Evolutionary conservation across 1,140 invertebrate species (phyloP).

Genomic region (Lepidurus apus): DNA sequence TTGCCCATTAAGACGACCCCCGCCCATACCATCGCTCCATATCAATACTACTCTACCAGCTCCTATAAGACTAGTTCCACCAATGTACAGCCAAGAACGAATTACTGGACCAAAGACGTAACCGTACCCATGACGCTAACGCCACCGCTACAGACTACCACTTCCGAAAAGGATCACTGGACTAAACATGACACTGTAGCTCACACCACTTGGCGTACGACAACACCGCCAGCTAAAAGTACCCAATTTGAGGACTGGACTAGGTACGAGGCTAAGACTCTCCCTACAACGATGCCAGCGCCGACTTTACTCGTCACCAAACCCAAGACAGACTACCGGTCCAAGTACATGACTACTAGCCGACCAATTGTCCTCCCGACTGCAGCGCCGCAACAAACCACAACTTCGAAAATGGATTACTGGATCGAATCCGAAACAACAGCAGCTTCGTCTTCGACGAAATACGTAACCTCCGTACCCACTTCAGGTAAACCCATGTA

Average conservation of each 20-base stretch:
- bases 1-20: background rate
- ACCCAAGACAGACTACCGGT: background rate
- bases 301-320: background rate
- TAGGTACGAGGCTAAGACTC: background rate
- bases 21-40: background rate
- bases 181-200: background rate
- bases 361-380: background rate
- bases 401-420: background rate
- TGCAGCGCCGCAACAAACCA: background rate
- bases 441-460: background rate
- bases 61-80: background rate
- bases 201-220: background rate
- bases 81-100: background rate
- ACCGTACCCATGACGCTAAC: background rate
- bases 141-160: background rate
- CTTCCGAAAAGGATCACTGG: background rate
- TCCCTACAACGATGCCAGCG: background rate
- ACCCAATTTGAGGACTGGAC: background rate
- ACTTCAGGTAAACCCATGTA: background rate
- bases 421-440: background rate
- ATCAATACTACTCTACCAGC: constrained; percentile 1
- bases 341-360: background rate
- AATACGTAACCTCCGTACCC: background rate
- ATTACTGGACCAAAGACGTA: background rate
- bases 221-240: background rate